Evolutionary conservation across 2,797 vertebrate genomes (phyloP).

Genomic region (Rhabdophis nuchalis): DNA sequence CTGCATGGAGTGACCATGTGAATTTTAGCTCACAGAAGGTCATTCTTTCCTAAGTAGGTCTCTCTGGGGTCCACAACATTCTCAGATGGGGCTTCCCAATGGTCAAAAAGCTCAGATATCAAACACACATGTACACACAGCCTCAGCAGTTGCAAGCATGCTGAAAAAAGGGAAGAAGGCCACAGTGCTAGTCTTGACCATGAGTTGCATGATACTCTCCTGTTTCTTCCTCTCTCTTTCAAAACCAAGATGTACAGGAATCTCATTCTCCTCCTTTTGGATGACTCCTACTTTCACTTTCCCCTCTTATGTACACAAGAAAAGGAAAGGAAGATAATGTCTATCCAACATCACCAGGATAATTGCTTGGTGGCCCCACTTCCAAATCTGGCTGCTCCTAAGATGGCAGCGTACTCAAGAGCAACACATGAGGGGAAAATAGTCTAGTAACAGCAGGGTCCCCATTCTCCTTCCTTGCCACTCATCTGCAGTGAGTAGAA

Average conservation of each 20-base stretch:
- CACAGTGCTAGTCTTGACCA: neutral
- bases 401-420: neutral
- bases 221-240: neutral
- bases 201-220: neutral
- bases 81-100: neutral
- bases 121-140: too few relatives aligned
- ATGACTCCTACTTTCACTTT: neutral
- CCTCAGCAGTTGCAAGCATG: neutral
- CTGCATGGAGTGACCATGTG: neutral
- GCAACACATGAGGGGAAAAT: neutral
- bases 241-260: neutral
- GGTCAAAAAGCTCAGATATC: neutral
- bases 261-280: neutral
- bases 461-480: neutral
- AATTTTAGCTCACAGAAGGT: neutral
- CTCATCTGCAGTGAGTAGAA: neutral
- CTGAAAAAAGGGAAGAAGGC: neutral
- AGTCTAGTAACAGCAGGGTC: neutral
- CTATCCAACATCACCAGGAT: neutral
- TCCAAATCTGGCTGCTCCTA: neutral
- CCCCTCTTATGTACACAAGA: neutral
- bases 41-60: neutral
- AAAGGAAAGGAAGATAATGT: neutral
- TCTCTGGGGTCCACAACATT: neutral
- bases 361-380: neutral